Evolutionary conservation across 2,797 vertebrate genomes (phyloP).

Genomic region (Tokudaia muenninki): DNA sequence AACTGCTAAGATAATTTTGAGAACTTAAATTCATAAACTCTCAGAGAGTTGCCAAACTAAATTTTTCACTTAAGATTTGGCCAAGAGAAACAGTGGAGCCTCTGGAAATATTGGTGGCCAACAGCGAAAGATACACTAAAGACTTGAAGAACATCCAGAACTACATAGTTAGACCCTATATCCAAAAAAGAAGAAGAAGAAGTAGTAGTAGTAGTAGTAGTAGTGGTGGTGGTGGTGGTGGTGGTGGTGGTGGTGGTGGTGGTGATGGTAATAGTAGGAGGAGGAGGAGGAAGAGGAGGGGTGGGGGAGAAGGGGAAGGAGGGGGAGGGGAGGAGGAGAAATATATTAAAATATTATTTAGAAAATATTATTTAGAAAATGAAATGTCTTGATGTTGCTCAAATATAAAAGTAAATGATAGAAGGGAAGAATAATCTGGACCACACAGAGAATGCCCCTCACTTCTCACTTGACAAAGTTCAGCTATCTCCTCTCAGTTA

Average conservation of each 20-base stretch:
- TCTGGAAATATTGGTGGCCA: background rate
- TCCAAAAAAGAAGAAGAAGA: background rate
- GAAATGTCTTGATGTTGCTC: background rate
- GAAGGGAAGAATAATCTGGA: background rate
- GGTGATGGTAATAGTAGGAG: background rate
- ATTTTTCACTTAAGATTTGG: background rate
- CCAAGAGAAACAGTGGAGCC: background rate
- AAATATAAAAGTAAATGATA: background rate
- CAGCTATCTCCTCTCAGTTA: background rate
- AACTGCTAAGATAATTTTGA: background rate
- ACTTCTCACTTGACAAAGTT: background rate
- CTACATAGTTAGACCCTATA: background rate
- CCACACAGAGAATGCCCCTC: background rate
- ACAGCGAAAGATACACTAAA: background rate
- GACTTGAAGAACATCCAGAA: background rate
- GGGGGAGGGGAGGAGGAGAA: no score
- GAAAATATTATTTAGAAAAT: slow-evolving; percentile 41
- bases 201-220: background rate
- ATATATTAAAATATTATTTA: slow-evolving; percentile 3
- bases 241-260: no score
- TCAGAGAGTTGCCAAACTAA: background rate
- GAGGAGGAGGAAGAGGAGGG: background rate
- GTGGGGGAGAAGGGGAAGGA: background rate
- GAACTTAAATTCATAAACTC: background rate
- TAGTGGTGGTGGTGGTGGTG: no score